Percentiles rank a stretch among this genome's conserved stretches.
Evolutionary conservation across 2,888 invertebrate species (phyloP).

Genomic region (Apotomis turbidana): DNA sequence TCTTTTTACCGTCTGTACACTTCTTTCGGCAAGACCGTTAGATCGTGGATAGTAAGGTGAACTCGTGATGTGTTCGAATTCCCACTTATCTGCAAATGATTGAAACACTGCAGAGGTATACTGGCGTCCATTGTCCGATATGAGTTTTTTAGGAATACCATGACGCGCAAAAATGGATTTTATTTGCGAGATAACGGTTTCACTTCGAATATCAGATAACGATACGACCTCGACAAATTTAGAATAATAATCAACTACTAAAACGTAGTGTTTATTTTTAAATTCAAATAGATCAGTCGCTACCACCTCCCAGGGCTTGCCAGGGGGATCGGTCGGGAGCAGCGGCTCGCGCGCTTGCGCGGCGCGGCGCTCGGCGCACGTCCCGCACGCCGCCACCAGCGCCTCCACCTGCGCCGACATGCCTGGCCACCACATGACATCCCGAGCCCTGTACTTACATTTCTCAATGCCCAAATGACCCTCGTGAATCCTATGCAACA

Average conservation of each 20-base stretch:
- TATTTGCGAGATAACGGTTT: not conserved
- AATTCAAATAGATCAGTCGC: slow-evolving; percentile 37
- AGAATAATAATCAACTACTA: slow-evolving; percentile 38
- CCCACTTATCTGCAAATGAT: slow-evolving; percentile 9
- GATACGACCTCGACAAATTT: slow-evolving; percentile 26
- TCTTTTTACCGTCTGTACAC: slow-evolving; percentile 29
- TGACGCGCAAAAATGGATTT: slow-evolving; percentile 30
- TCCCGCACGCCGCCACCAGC: slow-evolving; percentile 20
- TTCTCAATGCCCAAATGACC: not conserved
- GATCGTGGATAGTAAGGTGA: not conserved
- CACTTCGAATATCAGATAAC: not conserved
- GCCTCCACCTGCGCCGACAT: slow-evolving; percentile 37
- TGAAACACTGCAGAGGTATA: slow-evolving; percentile 31
- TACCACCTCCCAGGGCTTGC: slow-evolving; percentile 23
- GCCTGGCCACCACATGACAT: slow-evolving; percentile 43
- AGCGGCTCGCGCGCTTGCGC: slow-evolving; percentile 36
- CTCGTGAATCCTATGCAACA: not conserved
- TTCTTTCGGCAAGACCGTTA: slow-evolving; percentile 34
- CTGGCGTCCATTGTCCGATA: slow-evolving; percentile 18
- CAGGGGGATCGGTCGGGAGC: slow-evolving; percentile 19
- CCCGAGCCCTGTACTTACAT: slow-evolving; percentile 42
- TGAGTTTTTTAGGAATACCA: slow-evolving; percentile 31
- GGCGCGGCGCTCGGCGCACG: slow-evolving; percentile 31
- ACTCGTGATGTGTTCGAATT: slow-evolving; percentile 30
- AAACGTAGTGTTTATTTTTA: slow-evolving; percentile 22